phyloP scores from a whole-genome alignment of 2,797 vertebrate species.

The Hybognathus amarus region DNA sequence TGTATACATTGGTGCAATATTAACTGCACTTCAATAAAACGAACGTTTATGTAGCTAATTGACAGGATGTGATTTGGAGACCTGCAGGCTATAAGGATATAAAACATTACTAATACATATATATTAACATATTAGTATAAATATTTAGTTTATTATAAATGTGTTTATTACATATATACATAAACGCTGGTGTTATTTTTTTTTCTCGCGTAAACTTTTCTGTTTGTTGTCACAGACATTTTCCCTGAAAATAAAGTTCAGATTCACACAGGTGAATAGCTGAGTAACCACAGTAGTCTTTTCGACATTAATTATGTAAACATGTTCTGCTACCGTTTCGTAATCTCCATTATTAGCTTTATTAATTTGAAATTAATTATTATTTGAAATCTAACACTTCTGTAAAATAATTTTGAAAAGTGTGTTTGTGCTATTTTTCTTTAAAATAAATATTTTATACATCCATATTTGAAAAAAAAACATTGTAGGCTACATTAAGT shows the following conservation, averaged over 20 bases:
- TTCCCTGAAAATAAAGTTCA: background rate
- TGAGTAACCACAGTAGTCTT: background rate
- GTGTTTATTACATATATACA: too few relatives aligned
- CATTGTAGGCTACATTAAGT: too few relatives aligned
- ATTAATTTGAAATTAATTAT: background rate
- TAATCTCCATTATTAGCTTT: background rate
- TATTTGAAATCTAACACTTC: background rate
- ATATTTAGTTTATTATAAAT: too few relatives aligned
- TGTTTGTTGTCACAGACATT: background rate
- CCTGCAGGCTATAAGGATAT: background rate
- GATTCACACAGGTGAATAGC: background rate
- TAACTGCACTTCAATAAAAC: background rate
- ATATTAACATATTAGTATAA: too few relatives aligned
- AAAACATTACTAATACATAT: background rate
- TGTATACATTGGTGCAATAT: background rate
- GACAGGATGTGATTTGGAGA: background rate
- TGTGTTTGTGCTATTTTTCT: background rate
- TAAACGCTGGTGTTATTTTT: too few relatives aligned
- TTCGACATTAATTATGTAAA: slow-evolving; percentile 3
- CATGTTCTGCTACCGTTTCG: background rate
- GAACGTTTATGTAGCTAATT: background rate
- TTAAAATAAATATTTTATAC: background rate
- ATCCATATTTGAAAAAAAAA: background rate
- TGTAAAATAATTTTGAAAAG: background rate
- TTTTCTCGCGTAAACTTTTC: too few relatives aligned